Percentiles rank a stretch among this genome's conserved stretches.
These are phyloP conservation scores for Melipona bicolor DNA, from an alignment of 2,888 invertebrate species.

Conservation along the genomic window DNA sequence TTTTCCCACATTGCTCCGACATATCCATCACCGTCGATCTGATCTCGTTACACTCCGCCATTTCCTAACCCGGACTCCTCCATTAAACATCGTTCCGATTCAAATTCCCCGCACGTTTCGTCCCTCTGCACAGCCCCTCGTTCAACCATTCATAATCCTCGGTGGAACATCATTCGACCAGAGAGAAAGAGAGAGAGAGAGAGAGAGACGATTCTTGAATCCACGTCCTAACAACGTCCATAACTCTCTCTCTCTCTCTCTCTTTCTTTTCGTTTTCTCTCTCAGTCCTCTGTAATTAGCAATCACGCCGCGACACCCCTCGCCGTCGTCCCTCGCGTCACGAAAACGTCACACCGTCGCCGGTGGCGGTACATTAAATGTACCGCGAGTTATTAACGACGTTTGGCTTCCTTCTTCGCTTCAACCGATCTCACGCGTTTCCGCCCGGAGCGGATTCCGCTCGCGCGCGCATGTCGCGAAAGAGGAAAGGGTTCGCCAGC, in stretches of 20 bases:
- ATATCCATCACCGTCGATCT: neutral
- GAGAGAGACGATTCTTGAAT: constrained; percentile 4
- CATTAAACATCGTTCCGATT: neutral
- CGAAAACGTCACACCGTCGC: constrained; percentile 33
- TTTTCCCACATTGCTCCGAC: neutral
- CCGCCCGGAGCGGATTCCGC: constrained; percentile 60
- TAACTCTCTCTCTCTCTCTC: neutral
- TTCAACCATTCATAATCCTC: neutral
- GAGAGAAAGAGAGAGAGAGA: no score
- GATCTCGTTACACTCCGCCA: neutral
- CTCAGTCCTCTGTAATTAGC: constrained; percentile 43
- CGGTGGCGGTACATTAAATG: constrained; percentile 71
- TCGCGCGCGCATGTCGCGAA: neutral
- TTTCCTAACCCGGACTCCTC: neutral
- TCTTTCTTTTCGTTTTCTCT: neutral
- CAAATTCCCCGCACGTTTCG: neutral
- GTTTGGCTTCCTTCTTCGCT: constrained; percentile 66
- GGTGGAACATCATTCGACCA: neutral
- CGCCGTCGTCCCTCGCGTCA: constrained; percentile 26
- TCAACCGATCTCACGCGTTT: constrained; percentile 74
- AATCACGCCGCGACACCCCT: constrained; percentile 21
- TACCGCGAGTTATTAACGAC: constrained; percentile 79
- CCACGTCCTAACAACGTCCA: neutral
- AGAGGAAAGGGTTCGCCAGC: constrained; percentile 44
- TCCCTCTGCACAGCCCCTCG: neutral